Percentiles rank a stretch among this genome's conserved stretches.
Conservation (phyloP, 37 sponge, comb jelly and placozoan genomes). For the Halisarca cf. caerulea region DNA sequence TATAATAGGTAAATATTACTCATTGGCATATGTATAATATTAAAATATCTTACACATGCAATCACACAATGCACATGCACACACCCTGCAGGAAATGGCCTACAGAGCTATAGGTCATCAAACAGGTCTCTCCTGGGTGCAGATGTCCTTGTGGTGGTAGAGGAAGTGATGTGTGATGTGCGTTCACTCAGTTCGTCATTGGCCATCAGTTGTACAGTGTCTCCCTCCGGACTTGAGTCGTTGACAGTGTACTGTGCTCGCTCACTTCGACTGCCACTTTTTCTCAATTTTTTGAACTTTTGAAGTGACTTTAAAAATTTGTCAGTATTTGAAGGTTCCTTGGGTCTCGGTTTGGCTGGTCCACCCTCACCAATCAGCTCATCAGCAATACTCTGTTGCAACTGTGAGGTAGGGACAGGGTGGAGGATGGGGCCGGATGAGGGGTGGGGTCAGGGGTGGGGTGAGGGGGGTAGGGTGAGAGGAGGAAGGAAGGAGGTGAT, state of each 20-base stretch:
- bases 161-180: background rate
- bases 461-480: no score
- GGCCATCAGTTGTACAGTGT: background rate
- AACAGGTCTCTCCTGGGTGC: background rate
- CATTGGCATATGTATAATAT: no score
- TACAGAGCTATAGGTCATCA: background rate
- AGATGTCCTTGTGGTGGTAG: background rate
- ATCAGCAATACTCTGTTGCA: slow-evolving; percentile 6
- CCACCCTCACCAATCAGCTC: background rate
- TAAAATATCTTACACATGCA: no score
- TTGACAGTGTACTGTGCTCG: no score
- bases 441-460: background rate
- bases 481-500: background rate
- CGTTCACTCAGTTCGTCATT: background rate
- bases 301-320: background rate
- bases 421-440: background rate
- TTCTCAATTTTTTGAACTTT: background rate
- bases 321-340: slow-evolving; percentile 1
- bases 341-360: background rate
- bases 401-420: background rate
- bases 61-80: no score
- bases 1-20: no score
- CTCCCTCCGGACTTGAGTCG: background rate
- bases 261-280: no score
- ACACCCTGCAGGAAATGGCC: no score